Evolutionary conservation across 2,113 vertebrate species (phyloP), one percentile per base, ranked within the genome.

Genomic region (Sylvia atricapilla): DNA sequence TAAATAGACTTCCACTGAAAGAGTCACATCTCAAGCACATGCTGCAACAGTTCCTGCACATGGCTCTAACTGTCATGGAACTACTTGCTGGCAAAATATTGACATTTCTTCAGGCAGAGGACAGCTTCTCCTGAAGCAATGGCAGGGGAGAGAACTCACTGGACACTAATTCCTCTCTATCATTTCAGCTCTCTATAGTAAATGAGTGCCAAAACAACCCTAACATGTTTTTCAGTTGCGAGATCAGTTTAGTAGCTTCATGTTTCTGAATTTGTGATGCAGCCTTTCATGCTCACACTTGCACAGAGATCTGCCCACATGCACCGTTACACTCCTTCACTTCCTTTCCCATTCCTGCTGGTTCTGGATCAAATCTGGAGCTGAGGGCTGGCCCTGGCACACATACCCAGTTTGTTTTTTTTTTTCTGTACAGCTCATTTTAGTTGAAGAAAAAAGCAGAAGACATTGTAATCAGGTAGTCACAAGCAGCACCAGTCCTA

Each of bases 1-100:
- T 90, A 95, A 96, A 95, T 93, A 96, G 79, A 88, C 64, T 93
- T 86, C 68, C 79, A 60, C 85, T 44, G 79, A 33, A 68, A n/a
- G 63, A 96, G 33, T 78, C 63, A 23, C 82, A 95, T 93, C 84
- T 83, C 68, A 47, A 72, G 72, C 93, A 96, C 94, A 77, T 84
- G 68, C 64, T 84, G 88, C 90, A 93, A 22, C 63, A 76, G 75
- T 10, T 83, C 74, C 59, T 94, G 81, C 93, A 76, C 90, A 70
- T 75, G 83, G 64, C 68, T 95, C 43, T 73, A 23, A 5, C 69
- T 87, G 55, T 68, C 81, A 52, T 72, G 69, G 69, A 94, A 18
- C 25, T 46, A 16, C 49, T 91, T 86, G 63, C 62, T 74, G 35
- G 30, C 86, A n/a, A 88, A 90, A 88, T 92, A 92, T 86, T 86